Base-by-base conservation (phyloP, 2,113 vertebrate species). In the Perca fluviatilis region DNA sequence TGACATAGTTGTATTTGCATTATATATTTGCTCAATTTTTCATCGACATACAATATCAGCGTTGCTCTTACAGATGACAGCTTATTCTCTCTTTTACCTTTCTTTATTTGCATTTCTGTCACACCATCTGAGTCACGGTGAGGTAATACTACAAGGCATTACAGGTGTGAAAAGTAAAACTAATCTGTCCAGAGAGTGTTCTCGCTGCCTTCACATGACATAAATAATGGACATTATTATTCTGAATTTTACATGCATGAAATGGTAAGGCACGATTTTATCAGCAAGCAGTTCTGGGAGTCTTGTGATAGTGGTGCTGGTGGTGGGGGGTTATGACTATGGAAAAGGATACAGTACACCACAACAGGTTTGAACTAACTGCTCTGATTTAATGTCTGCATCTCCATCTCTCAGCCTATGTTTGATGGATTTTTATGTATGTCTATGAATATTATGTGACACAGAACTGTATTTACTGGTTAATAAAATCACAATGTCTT, bases 401-500 rank as follows among this genome's bases (percentile, higher is more conserved):
- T 87, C 85, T 85, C 53, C 43, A 70, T 89, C 76, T 85, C 84
- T 77, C 74, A 77, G 85, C 30, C 47, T 79, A 51, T 79, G 56
- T 86, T 83, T 94, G 92, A 92, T 84, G 66, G 86, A 94, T 89
- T 88, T 89, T 80, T 91, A 91, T 90, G 81, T 84, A 87, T 87
- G 80, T 88, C 86, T 80, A 62, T 90, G 87, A 84, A 88, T 89
- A 89, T 81, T 83, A 87, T 90, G 79, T 89, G 91, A 91, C 89
- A 90, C 84, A 86, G 77, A 90, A 89, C 87, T 93, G 84, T 94
- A 94, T 95, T 95, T 95, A 95, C 93, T 92, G 94, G 88, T 94
- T 94, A 95, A 94, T 95, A 95, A 95, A 93, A 93, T 86, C 85
- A 88, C 82, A 92, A 91, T 91, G 89, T 95, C 93, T 95, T 94